These are phyloP conservation scores for Mugil cephalus DNA, from an alignment of 2,113 vertebrate species.

Conservation along the genomic window DNA sequence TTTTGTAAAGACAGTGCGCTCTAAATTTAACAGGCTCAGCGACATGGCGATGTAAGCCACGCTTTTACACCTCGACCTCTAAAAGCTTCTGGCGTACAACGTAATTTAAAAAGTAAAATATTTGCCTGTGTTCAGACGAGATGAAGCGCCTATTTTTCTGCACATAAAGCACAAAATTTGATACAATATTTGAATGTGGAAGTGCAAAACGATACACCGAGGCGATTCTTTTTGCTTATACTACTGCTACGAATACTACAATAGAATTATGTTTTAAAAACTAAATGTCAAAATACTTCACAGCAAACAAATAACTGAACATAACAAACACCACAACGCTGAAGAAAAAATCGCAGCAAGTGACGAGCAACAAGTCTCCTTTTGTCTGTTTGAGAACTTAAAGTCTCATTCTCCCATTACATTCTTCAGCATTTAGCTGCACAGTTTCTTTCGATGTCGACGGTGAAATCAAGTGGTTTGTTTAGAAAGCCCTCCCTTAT, in stretches of 20 bases:
- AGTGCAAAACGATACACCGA: background rate
- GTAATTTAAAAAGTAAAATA: background rate
- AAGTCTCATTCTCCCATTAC: background rate
- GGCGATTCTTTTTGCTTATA: too few species aligned
- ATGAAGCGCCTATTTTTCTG: too few species aligned
- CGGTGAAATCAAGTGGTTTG: background rate
- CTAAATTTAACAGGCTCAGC: background rate
- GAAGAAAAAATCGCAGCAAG: background rate
- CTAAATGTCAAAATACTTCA: too few species aligned
- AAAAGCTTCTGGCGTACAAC: background rate
- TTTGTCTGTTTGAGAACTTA: background rate
- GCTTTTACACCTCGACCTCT: too few species aligned
- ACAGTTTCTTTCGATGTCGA: background rate
- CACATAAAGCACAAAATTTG: background rate
- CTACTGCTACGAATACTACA: too few species aligned
- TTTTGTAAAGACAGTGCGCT: background rate
- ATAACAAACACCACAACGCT: too few species aligned
- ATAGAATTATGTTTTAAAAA: too few species aligned
- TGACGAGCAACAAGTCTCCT: conserved; percentile 40
- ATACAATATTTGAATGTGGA: background rate
- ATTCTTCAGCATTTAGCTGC: background rate
- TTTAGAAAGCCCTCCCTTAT: background rate
- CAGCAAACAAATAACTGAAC: background rate
- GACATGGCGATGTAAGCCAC: background rate
- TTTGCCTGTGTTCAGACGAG: background rate